phyloP scores from a whole-genome alignment of 2,888 invertebrate genomes.

The Lysandra bellargus region DNA sequence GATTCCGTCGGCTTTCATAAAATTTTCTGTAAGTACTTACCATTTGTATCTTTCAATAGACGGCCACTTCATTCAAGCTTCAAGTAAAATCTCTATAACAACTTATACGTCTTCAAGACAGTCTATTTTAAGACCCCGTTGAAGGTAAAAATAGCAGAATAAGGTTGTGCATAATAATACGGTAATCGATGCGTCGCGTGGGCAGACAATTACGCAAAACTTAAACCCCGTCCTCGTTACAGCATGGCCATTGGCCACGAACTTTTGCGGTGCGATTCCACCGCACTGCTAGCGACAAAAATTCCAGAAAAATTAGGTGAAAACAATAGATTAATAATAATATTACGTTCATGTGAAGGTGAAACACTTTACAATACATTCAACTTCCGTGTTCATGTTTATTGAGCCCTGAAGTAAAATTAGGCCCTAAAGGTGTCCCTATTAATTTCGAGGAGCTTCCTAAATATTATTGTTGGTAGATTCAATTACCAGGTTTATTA shows the following conservation, averaged over 20 bases:
- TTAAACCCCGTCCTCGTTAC: slow-evolving; percentile 32
- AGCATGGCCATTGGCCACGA: slow-evolving; percentile 1
- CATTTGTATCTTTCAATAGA: not conserved
- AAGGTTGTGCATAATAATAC: slow-evolving; percentile 26
- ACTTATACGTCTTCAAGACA: slow-evolving; percentile 3
- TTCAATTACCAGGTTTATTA: too few species aligned
- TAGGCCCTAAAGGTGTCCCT: too few species aligned
- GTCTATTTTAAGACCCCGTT: slow-evolving; percentile 2
- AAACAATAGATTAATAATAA: too few species aligned
- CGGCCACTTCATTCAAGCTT: not conserved
- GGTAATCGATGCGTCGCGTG: slow-evolving; percentile 33
- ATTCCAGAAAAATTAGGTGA: not conserved
- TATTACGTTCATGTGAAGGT: too few species aligned
- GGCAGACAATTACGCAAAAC: slow-evolving; percentile 30
- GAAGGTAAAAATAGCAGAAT: slow-evolving; percentile 5
- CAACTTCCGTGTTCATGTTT: too few species aligned
- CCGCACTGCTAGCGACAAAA: not conserved
- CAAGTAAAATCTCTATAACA: not conserved
- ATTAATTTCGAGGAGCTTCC: too few species aligned
- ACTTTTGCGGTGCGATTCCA: not conserved
- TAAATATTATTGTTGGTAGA: too few species aligned
- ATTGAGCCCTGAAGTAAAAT: too few species aligned
- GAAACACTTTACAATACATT: too few species aligned
- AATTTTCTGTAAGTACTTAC: not conserved
- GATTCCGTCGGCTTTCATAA: too few species aligned